phyloP scores from a whole-genome alignment of 2,888 invertebrate genomes.

The Hedya salicella region DNA sequence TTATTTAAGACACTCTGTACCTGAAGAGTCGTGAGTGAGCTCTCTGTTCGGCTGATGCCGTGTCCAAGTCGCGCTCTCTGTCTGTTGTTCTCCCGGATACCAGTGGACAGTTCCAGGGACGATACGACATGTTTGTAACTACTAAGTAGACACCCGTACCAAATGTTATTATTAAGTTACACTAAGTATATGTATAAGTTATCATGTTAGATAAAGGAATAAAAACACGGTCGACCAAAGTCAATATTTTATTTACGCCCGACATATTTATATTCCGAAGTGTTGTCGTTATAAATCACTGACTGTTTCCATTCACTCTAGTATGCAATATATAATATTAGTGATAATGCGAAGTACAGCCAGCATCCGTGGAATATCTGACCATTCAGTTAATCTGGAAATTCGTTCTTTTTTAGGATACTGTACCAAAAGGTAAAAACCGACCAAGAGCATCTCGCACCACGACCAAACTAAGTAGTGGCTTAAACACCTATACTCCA shows the following conservation, averaged over 20 bases:
- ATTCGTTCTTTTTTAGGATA: background rate
- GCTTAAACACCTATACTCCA: too few species aligned
- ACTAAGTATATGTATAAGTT: conserved; percentile 57
- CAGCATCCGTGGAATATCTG: background rate
- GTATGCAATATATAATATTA: background rate
- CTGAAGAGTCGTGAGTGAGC: conserved; percentile 80
- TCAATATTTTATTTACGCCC: conserved; percentile 41
- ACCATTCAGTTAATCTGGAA: background rate
- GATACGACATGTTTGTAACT: conserved; percentile 78
- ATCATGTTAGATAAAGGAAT: conserved; percentile 53
- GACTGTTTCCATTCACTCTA: conserved; percentile 26
- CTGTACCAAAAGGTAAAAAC: too few species aligned
- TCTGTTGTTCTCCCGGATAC: conserved; percentile 58
- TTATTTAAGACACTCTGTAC: conserved; percentile 80
- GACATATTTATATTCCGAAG: conserved; percentile 26
- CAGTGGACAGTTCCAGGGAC: conserved; percentile 61
- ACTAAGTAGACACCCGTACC: conserved; percentile 74
- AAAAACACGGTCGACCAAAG: conserved; percentile 42
- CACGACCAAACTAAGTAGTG: too few species aligned
- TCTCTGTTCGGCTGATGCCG: conserved; percentile 56
- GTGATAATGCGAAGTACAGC: conserved; percentile 21
- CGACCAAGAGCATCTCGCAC: too few species aligned
- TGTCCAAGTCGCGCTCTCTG: conserved; percentile 54
- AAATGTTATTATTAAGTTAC: conserved; percentile 58
- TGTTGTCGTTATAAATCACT: conserved; percentile 27